Percentiles rank a stretch among this genome's conserved stretches.
Evolutionary conservation across 2,888 invertebrate species (phyloP).

Genomic region (Platypus cylindrus): DNA sequence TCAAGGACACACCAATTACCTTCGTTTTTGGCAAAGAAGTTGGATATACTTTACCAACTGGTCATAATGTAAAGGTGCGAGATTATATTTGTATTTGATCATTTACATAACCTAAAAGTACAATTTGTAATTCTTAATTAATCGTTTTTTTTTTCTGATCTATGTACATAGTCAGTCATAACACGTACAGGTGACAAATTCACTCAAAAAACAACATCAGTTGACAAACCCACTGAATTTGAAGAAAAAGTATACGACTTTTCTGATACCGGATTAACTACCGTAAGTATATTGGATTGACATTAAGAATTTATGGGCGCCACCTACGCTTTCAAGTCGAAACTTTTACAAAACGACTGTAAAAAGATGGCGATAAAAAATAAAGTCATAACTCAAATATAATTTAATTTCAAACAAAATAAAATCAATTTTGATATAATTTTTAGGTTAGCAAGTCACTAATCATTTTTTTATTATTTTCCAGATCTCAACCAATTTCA

Average conservation of each 20-base stretch:
- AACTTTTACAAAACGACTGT: too few species aligned
- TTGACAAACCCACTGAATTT: constrained; percentile 2
- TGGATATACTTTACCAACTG: constrained; percentile 4
- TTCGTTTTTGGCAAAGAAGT: constrained; percentile 8
- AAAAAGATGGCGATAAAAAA: too few species aligned
- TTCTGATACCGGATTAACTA: constrained; percentile 6
- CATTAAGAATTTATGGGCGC: too few species aligned
- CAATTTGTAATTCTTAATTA: background rate
- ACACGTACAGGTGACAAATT: constrained; percentile 4
- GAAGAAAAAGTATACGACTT: constrained; percentile 6
- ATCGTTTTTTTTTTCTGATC: background rate
- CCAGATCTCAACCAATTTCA: constrained; percentile 8
- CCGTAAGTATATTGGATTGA: too few species aligned
- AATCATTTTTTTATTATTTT: constrained; percentile 5
- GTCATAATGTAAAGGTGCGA: constrained; percentile 5
- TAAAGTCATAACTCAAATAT: too few species aligned
- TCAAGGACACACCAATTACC: background rate
- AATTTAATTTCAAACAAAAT: too few species aligned
- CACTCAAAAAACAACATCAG: constrained; percentile 6
- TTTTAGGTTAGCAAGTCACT: too few species aligned
- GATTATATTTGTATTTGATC: background rate
- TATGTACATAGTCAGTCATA: constrained; percentile 3
- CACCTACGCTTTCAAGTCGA: too few species aligned
- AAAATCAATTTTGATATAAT: too few species aligned
- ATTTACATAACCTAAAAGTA: background rate